A percentile compares a stretch with the other conserved stretches of the same genome.
Conservation (phyloP, 1,140 invertebrate genomes). For the Macrocentrus cingulum region DNA sequence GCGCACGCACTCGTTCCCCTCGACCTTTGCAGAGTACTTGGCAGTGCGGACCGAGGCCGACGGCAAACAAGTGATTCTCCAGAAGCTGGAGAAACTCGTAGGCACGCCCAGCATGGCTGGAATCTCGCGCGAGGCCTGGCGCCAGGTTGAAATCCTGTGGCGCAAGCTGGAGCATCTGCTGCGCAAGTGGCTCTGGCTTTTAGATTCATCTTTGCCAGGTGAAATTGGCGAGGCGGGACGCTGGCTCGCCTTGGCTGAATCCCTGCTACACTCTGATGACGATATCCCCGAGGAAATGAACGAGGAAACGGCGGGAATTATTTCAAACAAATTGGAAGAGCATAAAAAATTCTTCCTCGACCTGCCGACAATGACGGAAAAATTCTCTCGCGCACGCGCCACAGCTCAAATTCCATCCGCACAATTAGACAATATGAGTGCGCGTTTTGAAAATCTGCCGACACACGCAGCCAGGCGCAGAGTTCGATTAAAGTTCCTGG, state of each 20-base stretch:
- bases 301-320: slow-evolving; percentile 82
- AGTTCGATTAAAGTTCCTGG: slow-evolving; percentile 82
- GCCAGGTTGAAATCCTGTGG: slow-evolving; percentile 75
- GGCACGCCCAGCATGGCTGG: slow-evolving; percentile 77
- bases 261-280: slow-evolving; percentile 73
- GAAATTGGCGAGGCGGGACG: slow-evolving; percentile 83
- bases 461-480: slow-evolving; percentile 73
- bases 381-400: slow-evolving; percentile 71
- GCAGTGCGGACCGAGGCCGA: slow-evolving; percentile 71
- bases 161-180: slow-evolving; percentile 71
- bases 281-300: slow-evolving; percentile 81
- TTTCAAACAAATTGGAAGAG: slow-evolving; percentile 85
- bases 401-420: slow-evolving; percentile 70
- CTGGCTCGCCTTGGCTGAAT: slow-evolving; percentile 86
- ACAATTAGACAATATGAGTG: slow-evolving; percentile 79
- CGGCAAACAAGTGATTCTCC: slow-evolving; percentile 68
- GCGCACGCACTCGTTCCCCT: slow-evolving; percentile 55
- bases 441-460: slow-evolving; percentile 72
- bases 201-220: slow-evolving; percentile 82
- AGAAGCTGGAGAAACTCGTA: slow-evolving; percentile 73
- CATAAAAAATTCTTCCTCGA: slow-evolving; percentile 88
- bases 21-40: slow-evolving; percentile 66
- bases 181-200: slow-evolving; percentile 79
- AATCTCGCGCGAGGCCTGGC: slow-evolving; percentile 79
- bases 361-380: slow-evolving; percentile 72